These are phyloP conservation scores for Osmoderma eremita DNA, from an alignment of 2,888 invertebrate species.

Conservation along the genomic window DNA sequence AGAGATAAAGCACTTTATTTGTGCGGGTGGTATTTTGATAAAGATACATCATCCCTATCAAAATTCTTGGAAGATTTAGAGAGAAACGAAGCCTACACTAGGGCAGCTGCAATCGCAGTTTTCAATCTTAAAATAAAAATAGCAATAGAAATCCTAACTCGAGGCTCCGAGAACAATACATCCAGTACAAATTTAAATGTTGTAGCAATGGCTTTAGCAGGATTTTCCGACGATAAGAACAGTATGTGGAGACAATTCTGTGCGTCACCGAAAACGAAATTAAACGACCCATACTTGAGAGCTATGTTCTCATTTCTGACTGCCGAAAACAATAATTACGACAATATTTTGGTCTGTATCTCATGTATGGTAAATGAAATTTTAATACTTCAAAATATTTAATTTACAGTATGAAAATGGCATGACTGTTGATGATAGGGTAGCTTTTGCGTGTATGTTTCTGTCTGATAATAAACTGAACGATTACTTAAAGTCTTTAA, in stretches of 20 bases:
- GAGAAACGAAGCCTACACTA: constrained; percentile 76
- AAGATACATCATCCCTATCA: constrained; percentile 69
- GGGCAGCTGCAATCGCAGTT: constrained; percentile 91
- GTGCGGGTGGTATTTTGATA: constrained; percentile 91
- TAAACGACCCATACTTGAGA: constrained; percentile 90
- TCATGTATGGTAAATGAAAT: neutral
- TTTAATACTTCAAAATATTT: constrained; percentile 33
- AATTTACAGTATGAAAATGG: constrained; percentile 79
- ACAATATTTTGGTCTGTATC: constrained; percentile 76
- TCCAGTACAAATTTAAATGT: constrained; percentile 66
- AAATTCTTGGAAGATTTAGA: constrained; percentile 76
- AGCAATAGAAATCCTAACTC: constrained; percentile 87
- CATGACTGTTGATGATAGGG: constrained; percentile 86
- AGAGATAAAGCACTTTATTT: constrained; percentile 83
- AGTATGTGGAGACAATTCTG: constrained; percentile 84
- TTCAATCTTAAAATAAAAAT: constrained; percentile 86
- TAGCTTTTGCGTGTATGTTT: constrained; percentile 91
- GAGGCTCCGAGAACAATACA: constrained; percentile 67
- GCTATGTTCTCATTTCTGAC: constrained; percentile 92
- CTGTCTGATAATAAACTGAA: constrained; percentile 81
- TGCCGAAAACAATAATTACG: constrained; percentile 79
- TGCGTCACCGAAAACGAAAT: constrained; percentile 75
- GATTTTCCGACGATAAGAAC: constrained; percentile 87
- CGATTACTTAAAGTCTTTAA: constrained; percentile 80
- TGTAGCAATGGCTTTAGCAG: constrained; percentile 83